Conservation (phyloP, 1,140 invertebrate species). For the Sweltsa coloradensis region DNA sequence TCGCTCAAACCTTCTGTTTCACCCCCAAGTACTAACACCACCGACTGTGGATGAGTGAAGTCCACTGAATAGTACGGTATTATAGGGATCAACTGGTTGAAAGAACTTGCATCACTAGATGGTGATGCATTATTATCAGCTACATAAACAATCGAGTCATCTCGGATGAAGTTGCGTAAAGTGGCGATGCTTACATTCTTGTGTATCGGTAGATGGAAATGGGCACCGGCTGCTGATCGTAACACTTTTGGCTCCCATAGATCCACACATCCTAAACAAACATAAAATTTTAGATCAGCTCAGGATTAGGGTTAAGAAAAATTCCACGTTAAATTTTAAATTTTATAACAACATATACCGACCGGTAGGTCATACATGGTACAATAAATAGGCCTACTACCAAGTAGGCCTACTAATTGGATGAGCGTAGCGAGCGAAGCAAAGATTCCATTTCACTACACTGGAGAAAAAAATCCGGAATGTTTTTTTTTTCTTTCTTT, state of each 20-base stretch:
- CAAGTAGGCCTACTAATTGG: too few relatives aligned
- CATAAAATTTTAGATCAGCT: too few relatives aligned
- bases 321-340: too few relatives aligned
- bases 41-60: conserved; percentile 35
- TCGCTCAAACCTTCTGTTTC: conserved; percentile 74
- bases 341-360: too few relatives aligned
- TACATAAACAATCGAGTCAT: conserved; percentile 46
- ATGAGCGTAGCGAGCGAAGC: too few relatives aligned
- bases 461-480: too few relatives aligned
- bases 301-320: too few relatives aligned
- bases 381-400: too few relatives aligned
- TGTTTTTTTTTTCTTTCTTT: too few relatives aligned
- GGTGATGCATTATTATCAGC: conserved; percentile 50
- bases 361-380: too few relatives aligned
- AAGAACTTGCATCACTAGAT: conserved; percentile 18
- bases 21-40: conserved; percentile 69
- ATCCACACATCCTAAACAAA: conserved; percentile 80
- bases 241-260: conserved; percentile 82
- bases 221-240: conserved; percentile 64
- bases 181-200: conserved; percentile 49
- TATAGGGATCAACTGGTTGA: conserved; percentile 34
- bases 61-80: conserved; percentile 49
- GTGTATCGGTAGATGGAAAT: conserved; percentile 63
- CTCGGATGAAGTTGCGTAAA: conserved; percentile 36
- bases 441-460: too few relatives aligned